phyloP scores from a whole-genome alignment of 2,888 invertebrate genomes.

The Agrochola macilenta region DNA sequence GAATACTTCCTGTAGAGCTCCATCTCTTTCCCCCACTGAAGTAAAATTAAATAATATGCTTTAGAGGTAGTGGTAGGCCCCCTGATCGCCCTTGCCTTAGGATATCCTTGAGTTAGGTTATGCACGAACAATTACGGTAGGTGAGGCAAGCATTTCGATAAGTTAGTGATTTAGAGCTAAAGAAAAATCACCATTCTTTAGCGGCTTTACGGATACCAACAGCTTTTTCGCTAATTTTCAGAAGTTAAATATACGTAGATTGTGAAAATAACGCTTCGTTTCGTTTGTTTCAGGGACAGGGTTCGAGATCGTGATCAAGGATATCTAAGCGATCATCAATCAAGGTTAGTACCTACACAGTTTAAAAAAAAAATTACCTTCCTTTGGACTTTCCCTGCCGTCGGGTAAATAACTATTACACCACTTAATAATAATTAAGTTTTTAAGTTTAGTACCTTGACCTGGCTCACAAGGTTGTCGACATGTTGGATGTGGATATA shows the following conservation, averaged over 20 bases:
- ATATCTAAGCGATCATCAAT: conserved; percentile 95
- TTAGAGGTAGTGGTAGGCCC: too few relatives aligned
- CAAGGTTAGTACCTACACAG: conserved; percentile 89
- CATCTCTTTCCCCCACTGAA: too few relatives aligned
- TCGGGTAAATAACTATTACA: not conserved
- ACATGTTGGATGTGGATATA: not conserved
- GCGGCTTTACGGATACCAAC: not conserved
- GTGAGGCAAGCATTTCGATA: not conserved
- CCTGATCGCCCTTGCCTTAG: not conserved
- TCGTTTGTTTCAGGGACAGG: conserved; percentile 80
- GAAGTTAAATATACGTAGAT: too few relatives aligned
- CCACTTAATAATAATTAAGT: not conserved
- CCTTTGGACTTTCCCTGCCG: not conserved
- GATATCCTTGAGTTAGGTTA: not conserved
- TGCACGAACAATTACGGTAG: not conserved
- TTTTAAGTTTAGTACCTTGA: not conserved
- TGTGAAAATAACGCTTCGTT: not conserved
- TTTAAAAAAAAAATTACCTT: not conserved
- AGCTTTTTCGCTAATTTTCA: not conserved
- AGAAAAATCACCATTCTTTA: not conserved
- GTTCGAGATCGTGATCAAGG: conserved; percentile 90
- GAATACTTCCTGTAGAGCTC: too few relatives aligned
- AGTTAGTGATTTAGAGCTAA: not conserved
- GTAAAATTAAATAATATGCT: too few relatives aligned
- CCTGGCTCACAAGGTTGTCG: not conserved